Evolutionary conservation across 2,113 vertebrate genomes (phyloP).

Genomic region (Cricetomys ansorgei): DNA sequence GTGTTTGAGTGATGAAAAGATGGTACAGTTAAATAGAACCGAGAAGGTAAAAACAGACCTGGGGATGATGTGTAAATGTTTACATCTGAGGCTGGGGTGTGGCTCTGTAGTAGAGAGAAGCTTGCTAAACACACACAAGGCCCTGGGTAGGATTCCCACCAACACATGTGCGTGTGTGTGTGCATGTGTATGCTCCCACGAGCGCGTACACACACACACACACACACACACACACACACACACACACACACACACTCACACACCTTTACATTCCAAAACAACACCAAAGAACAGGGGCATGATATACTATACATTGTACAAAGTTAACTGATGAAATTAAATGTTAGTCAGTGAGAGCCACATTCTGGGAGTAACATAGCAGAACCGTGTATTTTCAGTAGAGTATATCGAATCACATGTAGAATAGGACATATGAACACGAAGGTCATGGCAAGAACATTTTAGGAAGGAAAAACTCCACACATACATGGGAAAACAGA

Average conservation of each 20-base stretch:
- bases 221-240: background rate
- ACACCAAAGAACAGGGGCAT: constrained; percentile 26
- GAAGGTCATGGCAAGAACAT: background rate
- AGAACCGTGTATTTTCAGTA: background rate
- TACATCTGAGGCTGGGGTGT: background rate
- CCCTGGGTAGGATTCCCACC: background rate
- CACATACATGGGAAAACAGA: background rate
- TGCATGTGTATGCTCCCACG: background rate
- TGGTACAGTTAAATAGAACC: background rate
- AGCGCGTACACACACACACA: background rate
- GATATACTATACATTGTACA: background rate
- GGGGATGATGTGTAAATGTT: background rate
- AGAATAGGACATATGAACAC: background rate
- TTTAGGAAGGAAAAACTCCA: constrained; percentile 2
- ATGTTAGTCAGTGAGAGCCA: background rate
- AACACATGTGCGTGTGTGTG: background rate
- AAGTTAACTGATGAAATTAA: background rate
- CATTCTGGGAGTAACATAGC: background rate
- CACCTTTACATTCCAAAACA: constrained; percentile 45
- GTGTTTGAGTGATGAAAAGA: background rate
- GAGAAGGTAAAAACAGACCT: background rate
- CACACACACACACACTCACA: background rate
- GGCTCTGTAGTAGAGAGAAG: background rate
- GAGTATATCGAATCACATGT: background rate
- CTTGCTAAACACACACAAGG: background rate